Percentiles rank a stretch among this genome's conserved stretches.
These are phyloP conservation scores for Myotis vivesi DNA, from an alignment of 2,797 vertebrate species.

Conservation along the genomic window DNA sequence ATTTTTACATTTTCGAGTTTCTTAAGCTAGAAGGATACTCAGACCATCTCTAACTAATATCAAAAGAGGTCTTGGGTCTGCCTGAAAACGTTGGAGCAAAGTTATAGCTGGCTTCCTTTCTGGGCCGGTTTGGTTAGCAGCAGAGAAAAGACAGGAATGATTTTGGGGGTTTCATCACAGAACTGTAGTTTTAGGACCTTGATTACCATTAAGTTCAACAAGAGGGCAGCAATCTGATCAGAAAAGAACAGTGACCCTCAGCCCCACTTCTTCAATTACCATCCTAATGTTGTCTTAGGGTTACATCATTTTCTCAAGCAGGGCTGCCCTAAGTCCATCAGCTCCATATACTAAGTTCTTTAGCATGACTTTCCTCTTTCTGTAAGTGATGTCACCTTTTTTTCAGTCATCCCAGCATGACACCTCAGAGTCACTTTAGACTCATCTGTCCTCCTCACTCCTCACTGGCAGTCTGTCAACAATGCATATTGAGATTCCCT, in stretches of 20 bases:
- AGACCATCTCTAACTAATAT: not conserved
- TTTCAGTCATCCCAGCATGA: not conserved
- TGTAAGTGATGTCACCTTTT: conserved; percentile 60
- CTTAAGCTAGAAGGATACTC: not conserved
- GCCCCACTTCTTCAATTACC: not conserved
- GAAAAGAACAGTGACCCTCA: not conserved
- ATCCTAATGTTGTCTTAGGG: not conserved
- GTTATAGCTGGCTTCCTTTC: not conserved
- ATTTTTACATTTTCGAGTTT: not conserved
- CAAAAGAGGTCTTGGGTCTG: not conserved
- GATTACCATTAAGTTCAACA: not conserved
- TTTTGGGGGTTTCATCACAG: not conserved
- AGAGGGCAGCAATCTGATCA: conserved; percentile 20
- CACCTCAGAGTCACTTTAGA: not conserved
- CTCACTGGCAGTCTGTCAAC: conserved; percentile 4
- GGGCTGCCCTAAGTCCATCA: not conserved
- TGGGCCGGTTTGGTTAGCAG: not conserved
- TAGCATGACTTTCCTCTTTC: conserved; percentile 36
- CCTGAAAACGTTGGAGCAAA: not conserved
- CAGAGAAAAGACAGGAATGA: not conserved
- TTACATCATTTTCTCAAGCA: conserved; percentile 39
- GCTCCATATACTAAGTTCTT: conserved; percentile 5
- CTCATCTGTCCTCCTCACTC: not conserved
- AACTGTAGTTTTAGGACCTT: not conserved
- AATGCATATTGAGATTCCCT: not conserved